These are phyloP conservation scores for Melanostoma mellinum DNA, from an alignment of 2,888 invertebrate species.

Conservation along the genomic window DNA sequence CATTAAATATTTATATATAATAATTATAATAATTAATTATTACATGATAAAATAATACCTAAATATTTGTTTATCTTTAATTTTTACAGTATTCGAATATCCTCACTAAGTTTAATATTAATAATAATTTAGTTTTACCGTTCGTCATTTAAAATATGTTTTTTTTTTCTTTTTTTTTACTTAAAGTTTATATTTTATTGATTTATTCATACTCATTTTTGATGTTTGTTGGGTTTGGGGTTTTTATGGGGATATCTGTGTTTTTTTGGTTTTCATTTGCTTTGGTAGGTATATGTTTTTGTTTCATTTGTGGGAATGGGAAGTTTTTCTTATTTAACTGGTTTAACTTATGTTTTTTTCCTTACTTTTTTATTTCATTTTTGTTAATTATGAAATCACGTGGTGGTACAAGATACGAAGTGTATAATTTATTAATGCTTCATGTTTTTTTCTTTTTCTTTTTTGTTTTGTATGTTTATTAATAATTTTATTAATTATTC, in stretches of 20 bases:
- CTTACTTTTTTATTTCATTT: constrained; percentile 60
- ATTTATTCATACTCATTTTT: constrained; percentile 36
- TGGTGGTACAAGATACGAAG: constrained; percentile 76
- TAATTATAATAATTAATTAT: constrained; percentile 71
- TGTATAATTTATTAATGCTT: constrained; percentile 67
- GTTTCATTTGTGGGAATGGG: constrained; percentile 65
- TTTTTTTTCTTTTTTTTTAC: constrained; percentile 27
- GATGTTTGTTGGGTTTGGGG: background rate
- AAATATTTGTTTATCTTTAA: constrained; percentile 62
- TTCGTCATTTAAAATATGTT: constrained; percentile 66
- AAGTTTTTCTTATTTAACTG: constrained; percentile 34
- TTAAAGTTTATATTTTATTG: constrained; percentile 61
- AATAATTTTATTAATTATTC: constrained; percentile 63
- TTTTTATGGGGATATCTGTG: constrained; percentile 10
- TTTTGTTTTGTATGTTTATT: background rate
- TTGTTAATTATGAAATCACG: constrained; percentile 75
- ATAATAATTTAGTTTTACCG: constrained; percentile 63
- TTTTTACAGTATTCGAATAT: constrained; percentile 71
- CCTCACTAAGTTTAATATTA: constrained; percentile 61
- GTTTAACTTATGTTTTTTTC: constrained; percentile 43
- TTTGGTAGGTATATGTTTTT: constrained; percentile 67
- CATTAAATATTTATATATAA: constrained; percentile 67
- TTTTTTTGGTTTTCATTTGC: constrained; percentile 34
- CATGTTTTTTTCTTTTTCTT: constrained; percentile 40
- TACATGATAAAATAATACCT: constrained; percentile 73